Base-by-base conservation (phyloP, 2,888 invertebrate species). In the Agriopis leucophaearia region DNA sequence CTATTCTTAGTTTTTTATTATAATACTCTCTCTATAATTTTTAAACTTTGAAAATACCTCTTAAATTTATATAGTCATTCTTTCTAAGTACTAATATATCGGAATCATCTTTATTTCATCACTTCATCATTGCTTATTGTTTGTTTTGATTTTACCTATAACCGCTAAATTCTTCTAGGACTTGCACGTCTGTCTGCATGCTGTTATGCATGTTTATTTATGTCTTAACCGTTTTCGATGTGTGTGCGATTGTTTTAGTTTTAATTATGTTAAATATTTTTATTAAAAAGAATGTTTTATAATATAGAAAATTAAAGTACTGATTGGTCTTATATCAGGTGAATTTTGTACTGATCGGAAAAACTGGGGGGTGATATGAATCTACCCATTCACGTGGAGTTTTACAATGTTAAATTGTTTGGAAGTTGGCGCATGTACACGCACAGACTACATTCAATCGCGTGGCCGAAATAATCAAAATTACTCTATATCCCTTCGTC, bases 111-210 rank as follows among this genome's bases (percentile, higher is more conserved):
- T 56, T 51, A 61, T 51, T 12, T 54, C 54, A 52, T 16, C 36
- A 76, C 84, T 86, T 74, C 69, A 70, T 80, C 85, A 90, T 90
- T 88, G 90, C 90, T 90, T 88, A 12, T 77, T 89, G 87, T 90
- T 85, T 84, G 66, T 70, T 73, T 72, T 77, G 66, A 52, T 74
- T 69, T 80, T 70, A 16, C 45, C 65, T 57, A 15, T 60, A 54
- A 76, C 75, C 38, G 80, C 77, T 77, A 42, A 77, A 75, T 81
- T 83, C 80, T 84, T 84, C 72, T 75, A 70, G 82, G 56, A 70
- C 83, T 85, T 82, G 82, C 82, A 5, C 63, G 73, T 74, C 74
- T 72, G 56, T 66, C 70, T 76, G 85, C 84, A 85, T 84, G 84
- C 54, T 48, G 10, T 65, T 8, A 64, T 51, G 58, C 66, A 54